Evolutionary conservation across 2,113 vertebrate genomes (phyloP).

Genomic region (Hippocampus mohnikei): DNA sequence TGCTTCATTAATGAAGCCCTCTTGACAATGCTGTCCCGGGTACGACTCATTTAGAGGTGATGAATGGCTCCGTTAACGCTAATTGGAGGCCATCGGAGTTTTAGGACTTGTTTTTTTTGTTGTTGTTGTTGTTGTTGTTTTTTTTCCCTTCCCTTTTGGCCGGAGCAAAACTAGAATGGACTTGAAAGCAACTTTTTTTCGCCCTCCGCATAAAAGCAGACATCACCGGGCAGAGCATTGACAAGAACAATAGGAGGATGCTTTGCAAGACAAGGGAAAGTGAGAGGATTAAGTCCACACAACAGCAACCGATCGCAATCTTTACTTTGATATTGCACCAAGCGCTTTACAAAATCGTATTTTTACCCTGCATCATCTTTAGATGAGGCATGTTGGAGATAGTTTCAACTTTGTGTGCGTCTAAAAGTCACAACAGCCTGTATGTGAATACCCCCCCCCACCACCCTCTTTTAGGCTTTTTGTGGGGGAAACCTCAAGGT

Average conservation of each 20-base stretch:
- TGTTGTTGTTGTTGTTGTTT: constrained; percentile 28
- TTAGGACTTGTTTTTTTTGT: constrained; percentile 57
- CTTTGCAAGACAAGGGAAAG: constrained; percentile 58
- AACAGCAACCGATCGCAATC: constrained; percentile 49
- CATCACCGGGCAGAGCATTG: constrained; percentile 44
- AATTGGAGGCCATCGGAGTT: constrained; percentile 45
- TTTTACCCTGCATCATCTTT: background rate
- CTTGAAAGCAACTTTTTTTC: constrained; percentile 51
- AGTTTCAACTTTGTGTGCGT: background rate
- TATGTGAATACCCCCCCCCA: constrained; percentile 7
- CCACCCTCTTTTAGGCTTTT: constrained; percentile 39
- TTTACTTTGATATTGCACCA: background rate
- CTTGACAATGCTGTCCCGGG: background rate
- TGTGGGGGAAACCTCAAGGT: constrained; percentile 46
- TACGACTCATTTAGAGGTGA: constrained; percentile 9
- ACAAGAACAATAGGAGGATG: constrained; percentile 57
- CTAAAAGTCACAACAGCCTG: background rate
- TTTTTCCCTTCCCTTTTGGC: constrained; percentile 14
- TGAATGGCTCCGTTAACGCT: constrained; percentile 6
- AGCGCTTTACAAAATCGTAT: background rate
- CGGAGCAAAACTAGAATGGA: constrained; percentile 54
- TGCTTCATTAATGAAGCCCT: background rate
- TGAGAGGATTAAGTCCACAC: constrained; percentile 36
- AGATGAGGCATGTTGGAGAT: background rate
- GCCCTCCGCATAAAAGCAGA: constrained; percentile 52